Conservation (phyloP, 2,888 invertebrate species). For the Lymantria monacha region DNA sequence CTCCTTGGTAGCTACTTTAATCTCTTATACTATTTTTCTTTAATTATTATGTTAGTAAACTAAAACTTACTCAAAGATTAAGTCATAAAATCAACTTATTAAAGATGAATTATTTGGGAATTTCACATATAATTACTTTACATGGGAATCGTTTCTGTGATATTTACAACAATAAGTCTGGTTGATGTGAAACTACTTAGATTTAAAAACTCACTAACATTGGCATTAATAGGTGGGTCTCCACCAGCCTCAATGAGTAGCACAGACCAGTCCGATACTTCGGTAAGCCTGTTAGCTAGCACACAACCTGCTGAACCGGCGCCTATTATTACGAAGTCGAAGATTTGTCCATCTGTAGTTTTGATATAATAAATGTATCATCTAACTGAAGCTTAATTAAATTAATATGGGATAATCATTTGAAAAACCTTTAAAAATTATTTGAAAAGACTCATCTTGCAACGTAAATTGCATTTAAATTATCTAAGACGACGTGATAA, state of each 20-base stretch:
- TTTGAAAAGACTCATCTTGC: neutral
- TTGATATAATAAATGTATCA: neutral
- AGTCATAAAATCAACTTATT: too few species aligned
- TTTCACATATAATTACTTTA: too few species aligned
- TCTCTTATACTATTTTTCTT: too few species aligned
- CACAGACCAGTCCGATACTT: slow-evolving; percentile 84
- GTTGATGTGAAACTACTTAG: too few species aligned
- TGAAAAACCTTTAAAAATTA: neutral
- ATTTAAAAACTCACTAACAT: neutral
- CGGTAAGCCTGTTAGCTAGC: slow-evolving; percentile 87
- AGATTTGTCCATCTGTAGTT: slow-evolving; percentile 45
- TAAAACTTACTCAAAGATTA: too few species aligned
- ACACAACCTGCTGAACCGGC: slow-evolving; percentile 85
- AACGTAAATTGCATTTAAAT: neutral
- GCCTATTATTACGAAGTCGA: slow-evolving; percentile 61
- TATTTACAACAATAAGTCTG: too few species aligned
- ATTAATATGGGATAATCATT: neutral
- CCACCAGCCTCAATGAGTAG: slow-evolving; percentile 87
- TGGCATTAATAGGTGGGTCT: slow-evolving; percentile 39
- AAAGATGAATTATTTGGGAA: too few species aligned
- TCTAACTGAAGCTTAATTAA: neutral
- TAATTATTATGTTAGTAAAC: too few species aligned
- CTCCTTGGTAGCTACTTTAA: too few species aligned
- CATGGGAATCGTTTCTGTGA: too few species aligned
- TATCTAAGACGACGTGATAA: neutral